These are phyloP conservation scores for Panthera uncia DNA, from an alignment of 2,113 vertebrate genomes.

Conservation along the genomic window DNA sequence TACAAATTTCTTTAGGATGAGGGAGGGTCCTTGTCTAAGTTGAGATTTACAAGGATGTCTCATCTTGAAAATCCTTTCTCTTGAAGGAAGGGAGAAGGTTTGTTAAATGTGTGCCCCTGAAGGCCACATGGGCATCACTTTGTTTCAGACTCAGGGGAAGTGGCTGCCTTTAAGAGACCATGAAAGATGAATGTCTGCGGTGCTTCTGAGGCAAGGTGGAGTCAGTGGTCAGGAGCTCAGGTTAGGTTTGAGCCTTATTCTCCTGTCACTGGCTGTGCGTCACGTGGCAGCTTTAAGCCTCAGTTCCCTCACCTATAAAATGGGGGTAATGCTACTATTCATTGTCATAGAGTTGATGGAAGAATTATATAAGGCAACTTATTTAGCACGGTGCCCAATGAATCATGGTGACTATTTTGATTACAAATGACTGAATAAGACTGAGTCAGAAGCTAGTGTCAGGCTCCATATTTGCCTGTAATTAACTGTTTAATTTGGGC, in stretches of 20 bases:
- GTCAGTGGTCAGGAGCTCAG: neutral
- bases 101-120: neutral
- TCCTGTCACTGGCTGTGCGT: neutral
- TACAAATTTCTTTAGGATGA: neutral
- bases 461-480: neutral
- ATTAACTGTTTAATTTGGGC: neutral
- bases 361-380: neutral
- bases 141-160: neutral
- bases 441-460: neutral
- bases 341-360: neutral
- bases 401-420: neutral
- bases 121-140: neutral
- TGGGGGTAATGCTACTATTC: neutral
- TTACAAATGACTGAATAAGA: neutral
- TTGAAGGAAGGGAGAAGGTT: neutral
- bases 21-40: neutral
- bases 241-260: neutral
- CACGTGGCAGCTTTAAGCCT: neutral
- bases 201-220: neutral
- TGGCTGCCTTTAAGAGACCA: neutral
- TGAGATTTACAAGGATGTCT: neutral
- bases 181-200: no score
- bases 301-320: neutral
- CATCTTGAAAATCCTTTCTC: neutral
- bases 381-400: neutral